A percentile compares a stretch with the other conserved stretches of the same genome.
Evolutionary conservation across 2,888 invertebrate species (phyloP).

Genomic region (Pachycephus smyrnensis): DNA sequence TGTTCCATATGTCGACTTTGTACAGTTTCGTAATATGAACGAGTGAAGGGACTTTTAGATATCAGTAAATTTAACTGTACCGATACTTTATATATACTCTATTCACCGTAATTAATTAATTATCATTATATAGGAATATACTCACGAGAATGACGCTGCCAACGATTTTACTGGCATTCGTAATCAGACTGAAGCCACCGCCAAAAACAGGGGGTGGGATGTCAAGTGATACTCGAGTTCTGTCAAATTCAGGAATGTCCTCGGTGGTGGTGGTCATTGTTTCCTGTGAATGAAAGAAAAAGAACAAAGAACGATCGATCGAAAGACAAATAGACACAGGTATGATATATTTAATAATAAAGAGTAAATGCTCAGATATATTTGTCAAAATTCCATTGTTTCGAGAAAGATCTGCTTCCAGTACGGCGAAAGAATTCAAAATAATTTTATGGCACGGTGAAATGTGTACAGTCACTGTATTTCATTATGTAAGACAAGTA

Average conservation of each 20-base stretch:
- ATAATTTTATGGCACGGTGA: not conserved
- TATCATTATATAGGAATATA: constrained; percentile 16
- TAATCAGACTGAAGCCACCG: constrained; percentile 76
- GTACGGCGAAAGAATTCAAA: not conserved
- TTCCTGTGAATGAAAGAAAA: constrained; percentile 35
- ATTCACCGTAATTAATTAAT: not conserved
- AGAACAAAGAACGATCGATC: not conserved
- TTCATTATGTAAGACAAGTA: not conserved
- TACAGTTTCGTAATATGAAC: not conserved
- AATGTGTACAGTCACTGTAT: not conserved
- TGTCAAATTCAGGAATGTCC: constrained; percentile 69
- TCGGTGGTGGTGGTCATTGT: constrained; percentile 62
- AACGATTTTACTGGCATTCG: constrained; percentile 75
- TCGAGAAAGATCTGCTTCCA: not conserved
- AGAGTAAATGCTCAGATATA: not conserved
- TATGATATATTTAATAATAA: not conserved
- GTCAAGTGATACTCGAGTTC: constrained; percentile 73
- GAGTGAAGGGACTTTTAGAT: not conserved
- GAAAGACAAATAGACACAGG: not conserved
- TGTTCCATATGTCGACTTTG: not conserved
- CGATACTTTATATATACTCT: not conserved
- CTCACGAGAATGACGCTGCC: constrained; percentile 77
- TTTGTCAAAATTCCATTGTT: not conserved
- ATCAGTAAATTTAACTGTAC: not conserved
- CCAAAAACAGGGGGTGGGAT: constrained; percentile 76